A percentile compares a stretch with the other conserved stretches of the same genome.
Conservation (phyloP, 53 echinoderm and acorn worm species). For the Apostichopus leukothele region DNA sequence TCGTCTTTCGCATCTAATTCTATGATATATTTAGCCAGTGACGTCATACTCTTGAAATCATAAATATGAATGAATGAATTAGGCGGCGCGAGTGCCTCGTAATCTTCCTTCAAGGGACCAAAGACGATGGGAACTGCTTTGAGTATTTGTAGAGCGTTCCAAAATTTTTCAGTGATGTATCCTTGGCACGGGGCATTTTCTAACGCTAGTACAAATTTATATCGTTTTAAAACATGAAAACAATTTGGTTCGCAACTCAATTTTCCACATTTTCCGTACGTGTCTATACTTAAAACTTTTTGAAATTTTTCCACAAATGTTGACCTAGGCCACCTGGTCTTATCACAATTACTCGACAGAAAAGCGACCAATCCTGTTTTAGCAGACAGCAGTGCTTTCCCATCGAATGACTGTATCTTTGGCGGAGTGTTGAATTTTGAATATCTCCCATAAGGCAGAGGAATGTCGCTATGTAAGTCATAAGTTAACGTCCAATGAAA, state of each 20-base stretch:
- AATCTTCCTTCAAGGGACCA: conserved; percentile 23
- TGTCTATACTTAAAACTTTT: conserved; percentile 15
- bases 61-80: conserved; percentile 36
- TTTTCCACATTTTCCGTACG: conserved; percentile 33
- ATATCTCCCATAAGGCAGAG: conserved; percentile 42
- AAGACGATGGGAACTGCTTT: conserved; percentile 29
- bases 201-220: conserved; percentile 37
- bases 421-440: not conserved
- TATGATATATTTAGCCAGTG: conserved; percentile 7
- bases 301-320: conserved; percentile 23
- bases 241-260: conserved; percentile 17
- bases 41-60: conserved; percentile 6
- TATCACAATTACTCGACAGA: conserved; percentile 44
- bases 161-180: conserved; percentile 46
- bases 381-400: not conserved
- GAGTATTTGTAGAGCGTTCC: not conserved
- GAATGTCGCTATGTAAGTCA: conserved; percentile 36
- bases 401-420: not conserved
- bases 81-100: conserved; percentile 18
- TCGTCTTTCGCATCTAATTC: not conserved
- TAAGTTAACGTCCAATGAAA: conserved; percentile 47
- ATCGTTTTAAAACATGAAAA: not conserved
- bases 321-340: conserved; percentile 32
- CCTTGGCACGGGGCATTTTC: conserved; percentile 46
- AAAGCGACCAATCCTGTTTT: conserved; percentile 32